A percentile compares a stretch with the other conserved stretches of the same genome.
Evolutionary conservation across 1,140 invertebrate species (phyloP).

Genomic region (Samia ricini): DNA sequence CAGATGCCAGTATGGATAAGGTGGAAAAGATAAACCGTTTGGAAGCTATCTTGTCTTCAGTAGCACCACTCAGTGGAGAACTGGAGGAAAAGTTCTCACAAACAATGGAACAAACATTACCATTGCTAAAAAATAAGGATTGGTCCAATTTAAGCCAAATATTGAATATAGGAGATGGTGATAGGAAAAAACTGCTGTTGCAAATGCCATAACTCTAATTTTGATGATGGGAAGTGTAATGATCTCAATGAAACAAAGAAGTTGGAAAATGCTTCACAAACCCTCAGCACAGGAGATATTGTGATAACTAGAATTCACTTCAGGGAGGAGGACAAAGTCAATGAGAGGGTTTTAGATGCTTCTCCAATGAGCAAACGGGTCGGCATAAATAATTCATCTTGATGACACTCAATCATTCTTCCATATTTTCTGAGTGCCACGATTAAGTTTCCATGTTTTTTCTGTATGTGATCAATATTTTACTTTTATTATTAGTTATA

Average conservation of each 20-base stretch:
- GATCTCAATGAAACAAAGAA: slow-evolving; percentile 71
- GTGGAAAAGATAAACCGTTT: slow-evolving; percentile 92
- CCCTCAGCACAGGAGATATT: slow-evolving; percentile 94
- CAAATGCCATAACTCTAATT: slow-evolving; percentile 73
- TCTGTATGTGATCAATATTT: slow-evolving; percentile 63
- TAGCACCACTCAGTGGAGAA: slow-evolving; percentile 79
- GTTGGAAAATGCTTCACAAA: slow-evolving; percentile 84
- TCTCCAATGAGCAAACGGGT: slow-evolving; percentile 66
- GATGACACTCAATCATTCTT: slow-evolving; percentile 56
- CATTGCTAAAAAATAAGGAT: slow-evolving; percentile 73
- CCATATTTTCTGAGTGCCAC: slow-evolving; percentile 66
- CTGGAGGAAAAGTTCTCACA: slow-evolving; percentile 70
- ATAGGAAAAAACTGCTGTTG: slow-evolving; percentile 76
- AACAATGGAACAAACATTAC: slow-evolving; percentile 74
- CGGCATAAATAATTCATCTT: slow-evolving; percentile 67
- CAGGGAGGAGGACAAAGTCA: slow-evolving; percentile 82
- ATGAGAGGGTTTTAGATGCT: slow-evolving; percentile 76
- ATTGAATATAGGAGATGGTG: slow-evolving; percentile 58
- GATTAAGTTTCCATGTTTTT: slow-evolving; percentile 58
- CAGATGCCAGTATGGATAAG: slow-evolving; percentile 89
- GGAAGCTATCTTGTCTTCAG: slow-evolving; percentile 89
- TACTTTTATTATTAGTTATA: slow-evolving; percentile 47
- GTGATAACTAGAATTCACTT: slow-evolving; percentile 94
- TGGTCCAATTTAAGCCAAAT: slow-evolving; percentile 73
- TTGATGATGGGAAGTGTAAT: slow-evolving; percentile 64